Evolutionary conservation across 2,888 invertebrate genomes (phyloP).

Genomic region (Hymenopus coronatus): DNA sequence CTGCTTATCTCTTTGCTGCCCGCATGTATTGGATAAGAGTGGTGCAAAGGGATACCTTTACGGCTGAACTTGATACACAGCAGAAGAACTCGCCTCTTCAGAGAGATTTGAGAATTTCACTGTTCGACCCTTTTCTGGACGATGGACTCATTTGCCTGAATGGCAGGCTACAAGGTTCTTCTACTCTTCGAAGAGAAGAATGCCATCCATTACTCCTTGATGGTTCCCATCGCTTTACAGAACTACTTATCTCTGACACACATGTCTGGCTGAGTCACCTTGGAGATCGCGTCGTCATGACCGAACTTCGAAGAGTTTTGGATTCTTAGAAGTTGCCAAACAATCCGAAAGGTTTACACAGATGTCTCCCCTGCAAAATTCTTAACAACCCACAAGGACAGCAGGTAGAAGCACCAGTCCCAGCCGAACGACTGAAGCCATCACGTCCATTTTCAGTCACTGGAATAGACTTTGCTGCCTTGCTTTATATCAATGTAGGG

Average conservation of each 20-base stretch:
- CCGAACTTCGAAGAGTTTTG: background rate
- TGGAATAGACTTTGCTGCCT: background rate
- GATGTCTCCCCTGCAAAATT: background rate
- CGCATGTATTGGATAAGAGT: background rate
- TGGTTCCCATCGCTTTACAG: background rate
- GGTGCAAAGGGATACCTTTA: background rate
- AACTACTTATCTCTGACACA: too few species aligned
- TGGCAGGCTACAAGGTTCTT: background rate
- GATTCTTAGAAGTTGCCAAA: background rate
- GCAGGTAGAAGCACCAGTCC: background rate
- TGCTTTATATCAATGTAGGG: background rate
- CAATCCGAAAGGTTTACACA: background rate
- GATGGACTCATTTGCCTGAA: background rate
- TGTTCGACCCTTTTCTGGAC: background rate
- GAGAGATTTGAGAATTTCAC: background rate
- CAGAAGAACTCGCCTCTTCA: background rate
- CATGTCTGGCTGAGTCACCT: background rate
- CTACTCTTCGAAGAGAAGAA: background rate
- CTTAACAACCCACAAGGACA: background rate
- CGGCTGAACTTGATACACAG: background rate
- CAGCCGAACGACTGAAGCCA: background rate
- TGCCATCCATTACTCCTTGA: background rate
- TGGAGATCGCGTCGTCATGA: background rate
- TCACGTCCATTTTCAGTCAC: background rate
- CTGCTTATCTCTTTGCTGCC: background rate